Conservation (phyloP, 2,113 vertebrate genomes). For the Syngnathus typhle region DNA sequence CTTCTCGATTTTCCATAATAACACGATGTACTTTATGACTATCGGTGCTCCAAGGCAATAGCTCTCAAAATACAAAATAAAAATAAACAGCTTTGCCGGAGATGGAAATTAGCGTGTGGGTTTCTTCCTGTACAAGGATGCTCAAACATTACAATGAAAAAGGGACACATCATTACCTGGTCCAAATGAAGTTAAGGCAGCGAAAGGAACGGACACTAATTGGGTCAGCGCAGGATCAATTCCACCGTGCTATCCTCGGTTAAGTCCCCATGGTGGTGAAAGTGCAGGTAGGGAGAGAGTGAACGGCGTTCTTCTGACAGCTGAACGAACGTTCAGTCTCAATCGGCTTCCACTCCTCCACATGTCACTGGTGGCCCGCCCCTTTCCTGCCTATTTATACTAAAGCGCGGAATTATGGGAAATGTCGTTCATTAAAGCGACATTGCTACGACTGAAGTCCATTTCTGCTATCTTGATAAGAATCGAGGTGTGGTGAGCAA, state of each 20-base stretch:
- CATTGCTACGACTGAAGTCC: background rate
- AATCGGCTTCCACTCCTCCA: slow-evolving; percentile 71
- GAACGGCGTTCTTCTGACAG: slow-evolving; percentile 63
- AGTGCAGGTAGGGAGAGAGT: slow-evolving; percentile 54
- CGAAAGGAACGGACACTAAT: slow-evolving; percentile 26
- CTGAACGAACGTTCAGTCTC: slow-evolving; percentile 53
- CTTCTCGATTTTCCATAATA: background rate
- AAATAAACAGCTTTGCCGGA: background rate
- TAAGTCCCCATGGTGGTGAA: slow-evolving; percentile 69
- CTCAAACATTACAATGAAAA: slow-evolving; percentile 7
- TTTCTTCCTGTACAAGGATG: slow-evolving; percentile 53
- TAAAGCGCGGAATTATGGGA: slow-evolving; percentile 53
- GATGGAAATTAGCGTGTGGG: slow-evolving; percentile 57
- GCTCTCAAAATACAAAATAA: too few species aligned
- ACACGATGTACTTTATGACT: background rate
- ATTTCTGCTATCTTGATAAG: too few species aligned
- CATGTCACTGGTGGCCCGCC: slow-evolving; percentile 67
- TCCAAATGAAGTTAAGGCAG: slow-evolving; percentile 26
- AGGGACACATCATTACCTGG: slow-evolving; percentile 58
- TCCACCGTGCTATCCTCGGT: slow-evolving; percentile 56
- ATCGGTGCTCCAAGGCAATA: background rate
- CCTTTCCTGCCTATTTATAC: slow-evolving; percentile 56
- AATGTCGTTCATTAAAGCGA: slow-evolving; percentile 48
- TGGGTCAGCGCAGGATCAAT: slow-evolving; percentile 60
- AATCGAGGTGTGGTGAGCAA: too few species aligned